Base-by-base conservation (phyloP, 2,113 vertebrate genomes). In the Spea multiplicata region DNA sequence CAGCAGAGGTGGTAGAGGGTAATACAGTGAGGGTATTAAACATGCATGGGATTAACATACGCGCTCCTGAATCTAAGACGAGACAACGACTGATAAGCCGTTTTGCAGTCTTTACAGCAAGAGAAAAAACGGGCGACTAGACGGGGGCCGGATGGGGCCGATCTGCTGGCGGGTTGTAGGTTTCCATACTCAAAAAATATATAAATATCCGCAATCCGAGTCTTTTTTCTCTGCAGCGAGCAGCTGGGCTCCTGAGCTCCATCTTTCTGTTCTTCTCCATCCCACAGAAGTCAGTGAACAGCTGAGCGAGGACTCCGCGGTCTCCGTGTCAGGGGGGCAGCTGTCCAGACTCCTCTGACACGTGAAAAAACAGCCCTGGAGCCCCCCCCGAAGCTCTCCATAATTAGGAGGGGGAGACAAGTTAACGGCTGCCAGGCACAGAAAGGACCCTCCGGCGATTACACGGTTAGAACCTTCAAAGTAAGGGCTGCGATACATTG, bases 331-430 rank as follows among this genome's bases (percentile, higher is more conserved):
- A 64, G 62, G 67, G 71, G 17, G 1, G 45, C 78, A 80, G 78
- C 78, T 80, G 78, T 80, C 78, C 78, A 68, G 78, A 80, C 77
- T 67, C 48, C 16, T 73, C 70, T 44, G 50, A 80, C 49, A 50
- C 55, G 44, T 10, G 49, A 17, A 71, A 30, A 71, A 53, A 50
- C 49, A 44, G 69, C 69, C 69, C 69, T 52, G 69, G 65, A 46
- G 65, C 8, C 14, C 5, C 30, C 65, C 5, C 5, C 10, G 30
- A 67, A 67, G 6, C 68, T 4, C 48, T 71, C 2, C 5, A 46
- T 52, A 52, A 17, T 71, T 30, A 30, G 68, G 47, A 71, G 68
- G n/a, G 17, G 7, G 44, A 67, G 46, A 46, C 9, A 6, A 5
- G 44, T 44, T 3, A 8, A 67, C 8, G 65, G 7, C 44, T 44